Base-by-base conservation (phyloP, 1,140 invertebrate species). In the Diprion similis region DNA sequence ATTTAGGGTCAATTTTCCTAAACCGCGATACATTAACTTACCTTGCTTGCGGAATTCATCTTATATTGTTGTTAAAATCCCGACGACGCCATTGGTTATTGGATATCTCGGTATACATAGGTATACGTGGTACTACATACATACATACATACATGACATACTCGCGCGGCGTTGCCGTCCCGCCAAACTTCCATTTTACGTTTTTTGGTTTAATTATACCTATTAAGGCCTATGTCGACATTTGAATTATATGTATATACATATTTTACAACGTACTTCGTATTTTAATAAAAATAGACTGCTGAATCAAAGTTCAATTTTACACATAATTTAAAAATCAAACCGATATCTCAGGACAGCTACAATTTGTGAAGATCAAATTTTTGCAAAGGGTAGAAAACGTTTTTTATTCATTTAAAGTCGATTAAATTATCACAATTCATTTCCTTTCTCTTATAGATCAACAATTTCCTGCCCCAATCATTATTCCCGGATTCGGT, bases 401-500 rank as follows among this genome's bases (percentile, higher is more conserved):
- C 17, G 17, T 1, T 37, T 37, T 37, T 37, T 37, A 37, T 37
- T 37, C 24, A 37, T 37, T 37, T 37, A 37, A 37, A 37, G 24
- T 37, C 24, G 6, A 37, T 37, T 37, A 37, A 37, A 37, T 37
- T 37, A 37, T 37, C 24, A 37, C 24, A 59, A 6, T 59, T 59
- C 11, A 4, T 59, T 17, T 13, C 6, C 9, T 59, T 71, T 45
- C 82, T 81, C 59, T 78, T 72, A 67, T 85, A 93, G 82, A 92
- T 89, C 77, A 90, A 83, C 71, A 94, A 85, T 80, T 89, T 93
- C 84, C 94, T 90, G 69, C 90, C 89, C 94, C 94, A 95, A 70
- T 91, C 86, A 66, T 92, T 93, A 46, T 84, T 83, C 7, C 78
- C 71, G n/a, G 51, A 59, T 81, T 92, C 89, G 75, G 83, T 88